Conservation (phyloP, 1,140 invertebrate genomes). For the Pemphigus obesinymphae region DNA sequence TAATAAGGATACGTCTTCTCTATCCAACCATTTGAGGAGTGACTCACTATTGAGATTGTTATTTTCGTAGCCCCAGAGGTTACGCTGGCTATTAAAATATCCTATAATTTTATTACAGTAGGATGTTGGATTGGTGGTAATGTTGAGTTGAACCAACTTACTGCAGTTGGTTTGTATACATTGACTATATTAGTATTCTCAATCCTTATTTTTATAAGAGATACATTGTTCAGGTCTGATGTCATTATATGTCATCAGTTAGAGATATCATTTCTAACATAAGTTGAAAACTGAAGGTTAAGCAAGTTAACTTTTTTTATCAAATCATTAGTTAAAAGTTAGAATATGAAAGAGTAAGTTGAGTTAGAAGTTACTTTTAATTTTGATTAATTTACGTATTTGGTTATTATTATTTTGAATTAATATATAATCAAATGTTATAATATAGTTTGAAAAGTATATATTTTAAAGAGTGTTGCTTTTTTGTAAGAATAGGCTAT, state of each 20-base stretch:
- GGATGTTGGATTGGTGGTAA: neutral
- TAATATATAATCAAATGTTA: no score
- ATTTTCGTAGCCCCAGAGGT: neutral
- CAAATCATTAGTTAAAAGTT: no score
- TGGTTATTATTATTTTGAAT: no score
- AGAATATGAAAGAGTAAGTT: no score
- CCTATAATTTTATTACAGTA: neutral
- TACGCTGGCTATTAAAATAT: neutral
- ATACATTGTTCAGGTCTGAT: neutral
- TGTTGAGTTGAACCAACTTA: neutral
- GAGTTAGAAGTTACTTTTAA: no score
- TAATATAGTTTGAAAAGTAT: no score
- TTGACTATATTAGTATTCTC: neutral
- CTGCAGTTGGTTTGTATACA: neutral
- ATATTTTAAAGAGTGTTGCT: no score
- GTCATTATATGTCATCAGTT: neutral
- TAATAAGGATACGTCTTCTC: neutral
- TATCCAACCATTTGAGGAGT: neutral
- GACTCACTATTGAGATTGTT: neutral
- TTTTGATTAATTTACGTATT: no score
- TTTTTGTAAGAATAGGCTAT: no score
- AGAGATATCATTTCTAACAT: neutral
- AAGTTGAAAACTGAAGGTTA: no score
- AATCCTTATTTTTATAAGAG: neutral
- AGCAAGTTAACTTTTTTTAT: no score